Evolutionary conservation across 1,140 invertebrate species (phyloP).

Genomic region (Ylistrum balloti): DNA sequence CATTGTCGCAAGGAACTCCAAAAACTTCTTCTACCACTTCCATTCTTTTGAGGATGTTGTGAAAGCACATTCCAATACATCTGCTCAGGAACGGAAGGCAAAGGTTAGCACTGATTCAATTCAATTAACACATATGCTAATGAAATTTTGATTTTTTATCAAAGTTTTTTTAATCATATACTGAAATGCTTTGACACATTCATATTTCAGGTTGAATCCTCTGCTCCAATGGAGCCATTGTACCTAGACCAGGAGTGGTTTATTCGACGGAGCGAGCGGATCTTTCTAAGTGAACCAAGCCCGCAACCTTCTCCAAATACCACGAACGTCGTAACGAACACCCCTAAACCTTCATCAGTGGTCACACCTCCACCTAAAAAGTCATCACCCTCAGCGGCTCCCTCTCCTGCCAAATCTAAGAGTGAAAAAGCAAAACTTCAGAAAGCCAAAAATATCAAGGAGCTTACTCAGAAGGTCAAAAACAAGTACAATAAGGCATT

Average conservation of each 20-base stretch:
- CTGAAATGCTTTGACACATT: not conserved
- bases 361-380: not conserved
- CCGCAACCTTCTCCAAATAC: constrained; percentile 76
- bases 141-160: no score
- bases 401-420: constrained; percentile 47
- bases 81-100: constrained; percentile 10
- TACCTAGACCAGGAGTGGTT: constrained; percentile 81
- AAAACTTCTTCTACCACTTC: constrained; percentile 74
- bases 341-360: not conserved
- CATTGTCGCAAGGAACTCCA: constrained; percentile 90
- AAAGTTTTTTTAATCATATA: no score
- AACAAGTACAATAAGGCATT: constrained; percentile 75
- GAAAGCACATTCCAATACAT: constrained; percentile 33
- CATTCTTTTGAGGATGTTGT: constrained; percentile 45
- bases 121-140: not conserved
- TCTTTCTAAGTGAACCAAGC: constrained; percentile 82
- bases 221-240: constrained; percentile 72
- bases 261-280: constrained; percentile 81
- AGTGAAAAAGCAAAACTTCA: constrained; percentile 69
- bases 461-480: constrained; percentile 74
- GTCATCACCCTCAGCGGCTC: constrained; percentile 40
- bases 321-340: constrained; percentile 40
- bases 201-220: constrained; percentile 64
- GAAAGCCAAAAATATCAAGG: constrained; percentile 74
- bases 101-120: not conserved